phyloP scores from a whole-genome alignment of 2,797 vertebrate genomes.

The Danio choprae region DNA sequence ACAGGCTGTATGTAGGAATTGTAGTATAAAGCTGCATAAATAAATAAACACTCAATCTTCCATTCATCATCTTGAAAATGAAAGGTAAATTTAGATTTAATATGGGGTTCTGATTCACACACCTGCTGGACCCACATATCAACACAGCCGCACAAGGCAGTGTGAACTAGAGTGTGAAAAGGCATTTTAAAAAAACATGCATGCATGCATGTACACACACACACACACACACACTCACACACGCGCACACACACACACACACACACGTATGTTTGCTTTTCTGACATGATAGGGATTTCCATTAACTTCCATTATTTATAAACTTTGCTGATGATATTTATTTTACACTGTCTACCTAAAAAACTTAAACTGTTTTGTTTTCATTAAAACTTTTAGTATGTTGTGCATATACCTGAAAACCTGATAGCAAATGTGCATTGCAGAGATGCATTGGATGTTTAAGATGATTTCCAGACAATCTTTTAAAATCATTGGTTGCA shows the following conservation, averaged over 20 bases:
- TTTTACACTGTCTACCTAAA: background rate
- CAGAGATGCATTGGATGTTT: too few species aligned
- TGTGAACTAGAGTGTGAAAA: slow-evolving; percentile 65
- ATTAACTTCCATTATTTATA: background rate
- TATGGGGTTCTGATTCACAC: slow-evolving; percentile 39
- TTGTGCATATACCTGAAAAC: too few species aligned
- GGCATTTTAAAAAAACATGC: background rate
- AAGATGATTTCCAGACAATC: too few species aligned
- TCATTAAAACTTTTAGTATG: background rate
- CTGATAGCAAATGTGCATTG: too few species aligned
- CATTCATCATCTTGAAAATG: slow-evolving; percentile 46
- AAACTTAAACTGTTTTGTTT: background rate
- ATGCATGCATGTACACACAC: slow-evolving; percentile 57
- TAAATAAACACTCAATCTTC: slow-evolving; percentile 41
- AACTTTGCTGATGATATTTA: background rate
- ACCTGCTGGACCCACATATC: slow-evolving; percentile 39
- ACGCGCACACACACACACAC: background rate
- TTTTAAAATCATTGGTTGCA: background rate
- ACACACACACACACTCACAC: background rate
- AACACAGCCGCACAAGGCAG: slow-evolving; percentile 61
- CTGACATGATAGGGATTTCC: background rate
- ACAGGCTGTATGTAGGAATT: slow-evolving; percentile 32
- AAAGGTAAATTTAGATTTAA: slow-evolving; percentile 40
- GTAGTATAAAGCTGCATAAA: slow-evolving; percentile 33
- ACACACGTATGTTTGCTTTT: slow-evolving; percentile 34